Evolutionary conservation across 2,113 vertebrate species (phyloP).

Genomic region (Paratilapia polleni): DNA sequence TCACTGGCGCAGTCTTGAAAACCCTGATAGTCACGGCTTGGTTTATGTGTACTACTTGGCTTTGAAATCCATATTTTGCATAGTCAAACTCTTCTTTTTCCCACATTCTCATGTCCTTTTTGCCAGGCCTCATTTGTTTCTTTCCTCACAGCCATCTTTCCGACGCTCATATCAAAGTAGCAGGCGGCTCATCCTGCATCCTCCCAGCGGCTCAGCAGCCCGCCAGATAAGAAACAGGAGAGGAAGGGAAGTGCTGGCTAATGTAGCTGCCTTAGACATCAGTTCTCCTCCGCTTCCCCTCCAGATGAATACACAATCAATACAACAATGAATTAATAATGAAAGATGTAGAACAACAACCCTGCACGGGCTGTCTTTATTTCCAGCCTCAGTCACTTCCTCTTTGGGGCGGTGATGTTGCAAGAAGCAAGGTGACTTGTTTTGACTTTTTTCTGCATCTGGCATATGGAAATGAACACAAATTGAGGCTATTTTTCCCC

Average conservation of each 20-base stretch:
- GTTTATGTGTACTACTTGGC: not conserved
- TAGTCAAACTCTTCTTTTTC: not conserved
- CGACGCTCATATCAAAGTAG: slow-evolving; percentile 17
- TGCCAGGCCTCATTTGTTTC: not conserved
- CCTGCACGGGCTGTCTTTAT: slow-evolving; percentile 60
- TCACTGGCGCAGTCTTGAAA: not conserved
- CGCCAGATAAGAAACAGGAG: slow-evolving; percentile 39
- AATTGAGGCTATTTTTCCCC: not conserved
- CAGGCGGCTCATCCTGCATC: slow-evolving; percentile 4
- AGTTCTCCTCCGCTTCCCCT: slow-evolving; percentile 47
- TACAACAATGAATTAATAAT: slow-evolving; percentile 81
- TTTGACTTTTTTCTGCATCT: not conserved
- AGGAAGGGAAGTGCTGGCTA: slow-evolving; percentile 30
- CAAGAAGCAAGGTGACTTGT: slow-evolving; percentile 25
- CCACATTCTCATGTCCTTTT: not conserved
- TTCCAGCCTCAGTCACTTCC: slow-evolving; percentile 56
- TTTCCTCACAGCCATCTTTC: slow-evolving; percentile 12
- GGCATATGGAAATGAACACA: not conserved
- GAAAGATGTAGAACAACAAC: slow-evolving; percentile 79
- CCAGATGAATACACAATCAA: slow-evolving; percentile 77
- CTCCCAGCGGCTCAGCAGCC: not conserved
- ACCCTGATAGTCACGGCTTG: not conserved
- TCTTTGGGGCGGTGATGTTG: slow-evolving; percentile 32
- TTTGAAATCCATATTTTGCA: not conserved
- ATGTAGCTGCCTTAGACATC: slow-evolving; percentile 55